phyloP scores from a whole-genome alignment of 2,888 invertebrate genomes.

The Stegophylla sp. region DNA sequence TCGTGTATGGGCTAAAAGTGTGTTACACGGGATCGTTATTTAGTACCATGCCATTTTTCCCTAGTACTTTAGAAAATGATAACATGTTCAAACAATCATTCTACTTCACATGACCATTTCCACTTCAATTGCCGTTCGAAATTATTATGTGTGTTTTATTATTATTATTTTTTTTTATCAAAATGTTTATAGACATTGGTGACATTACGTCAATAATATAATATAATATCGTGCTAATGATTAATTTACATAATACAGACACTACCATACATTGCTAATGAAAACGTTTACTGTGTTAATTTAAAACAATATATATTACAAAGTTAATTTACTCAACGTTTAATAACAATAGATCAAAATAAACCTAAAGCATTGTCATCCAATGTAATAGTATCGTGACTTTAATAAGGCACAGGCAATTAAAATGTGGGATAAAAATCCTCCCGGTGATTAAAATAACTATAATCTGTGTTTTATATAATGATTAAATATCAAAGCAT shows the following conservation, averaged over 20 bases:
- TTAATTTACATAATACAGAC: constrained; percentile 42
- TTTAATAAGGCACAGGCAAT: constrained; percentile 35
- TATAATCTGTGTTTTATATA: constrained; percentile 40
- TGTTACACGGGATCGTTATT: constrained; percentile 36
- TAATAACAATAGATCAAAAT: constrained; percentile 27
- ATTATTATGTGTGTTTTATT: background rate
- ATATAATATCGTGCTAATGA: constrained; percentile 49
- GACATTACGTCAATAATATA: constrained; percentile 4
- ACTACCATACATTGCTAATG: constrained; percentile 41
- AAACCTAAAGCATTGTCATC: constrained; percentile 39
- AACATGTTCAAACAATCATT: constrained; percentile 43
- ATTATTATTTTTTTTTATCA: no score
- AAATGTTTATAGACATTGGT: background rate
- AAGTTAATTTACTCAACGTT: constrained; percentile 38
- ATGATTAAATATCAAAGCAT: constrained; percentile 37
- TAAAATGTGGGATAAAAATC: constrained; percentile 25
- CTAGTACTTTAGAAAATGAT: constrained; percentile 38
- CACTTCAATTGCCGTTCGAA: constrained; percentile 13
- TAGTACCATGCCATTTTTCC: constrained; percentile 55
- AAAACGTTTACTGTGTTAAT: constrained; percentile 51
- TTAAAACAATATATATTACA: constrained; percentile 40
- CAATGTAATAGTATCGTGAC: constrained; percentile 29
- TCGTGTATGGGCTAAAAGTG: constrained; percentile 40
- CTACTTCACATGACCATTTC: constrained; percentile 14
- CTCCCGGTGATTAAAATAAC: constrained; percentile 33